Evolutionary conservation across 2,888 invertebrate genomes (phyloP).

Genomic region (Tyria jacobaeae): DNA sequence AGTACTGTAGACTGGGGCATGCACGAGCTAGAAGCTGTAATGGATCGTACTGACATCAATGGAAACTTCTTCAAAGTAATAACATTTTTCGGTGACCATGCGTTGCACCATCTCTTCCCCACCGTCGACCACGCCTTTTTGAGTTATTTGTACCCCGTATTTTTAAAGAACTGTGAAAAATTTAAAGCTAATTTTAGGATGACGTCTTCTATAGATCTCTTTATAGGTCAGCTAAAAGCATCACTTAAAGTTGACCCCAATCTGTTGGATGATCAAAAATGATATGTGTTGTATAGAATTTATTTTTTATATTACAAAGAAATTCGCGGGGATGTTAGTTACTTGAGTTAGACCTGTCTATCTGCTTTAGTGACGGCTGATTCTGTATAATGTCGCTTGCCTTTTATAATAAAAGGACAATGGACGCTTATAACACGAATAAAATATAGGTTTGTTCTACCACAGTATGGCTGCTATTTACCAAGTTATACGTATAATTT

Average conservation of each 20-base stretch:
- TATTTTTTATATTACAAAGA: not conserved
- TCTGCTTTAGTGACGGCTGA: not conserved
- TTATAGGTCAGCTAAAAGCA: slow-evolving; percentile 71
- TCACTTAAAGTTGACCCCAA: slow-evolving; percentile 65
- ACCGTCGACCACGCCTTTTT: slow-evolving; percentile 91
- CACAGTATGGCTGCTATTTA: no score
- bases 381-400: not conserved
- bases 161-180: slow-evolving; percentile 87
- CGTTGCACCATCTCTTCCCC: slow-evolving; percentile 93
- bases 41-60: slow-evolving; percentile 90
- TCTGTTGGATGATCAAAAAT: slow-evolving; percentile 28
- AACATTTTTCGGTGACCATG: slow-evolving; percentile 92
- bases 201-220: slow-evolving; percentile 67
- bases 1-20: slow-evolving; percentile 90
- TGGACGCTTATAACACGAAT: not conserved
- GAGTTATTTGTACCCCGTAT: slow-evolving; percentile 87
- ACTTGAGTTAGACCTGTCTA: not conserved
- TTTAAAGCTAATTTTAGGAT: slow-evolving; percentile 85
- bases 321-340: not conserved
- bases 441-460: not conserved
- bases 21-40: slow-evolving; percentile 91
- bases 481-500: no score
- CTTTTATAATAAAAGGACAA: no score
- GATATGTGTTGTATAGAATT: not conserved
- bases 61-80: slow-evolving; percentile 88